Evolutionary conservation across 2,888 invertebrate species (phyloP), one percentile per base, ranked within the genome.

Genomic region (Lasioglossum lativentre): DNA sequence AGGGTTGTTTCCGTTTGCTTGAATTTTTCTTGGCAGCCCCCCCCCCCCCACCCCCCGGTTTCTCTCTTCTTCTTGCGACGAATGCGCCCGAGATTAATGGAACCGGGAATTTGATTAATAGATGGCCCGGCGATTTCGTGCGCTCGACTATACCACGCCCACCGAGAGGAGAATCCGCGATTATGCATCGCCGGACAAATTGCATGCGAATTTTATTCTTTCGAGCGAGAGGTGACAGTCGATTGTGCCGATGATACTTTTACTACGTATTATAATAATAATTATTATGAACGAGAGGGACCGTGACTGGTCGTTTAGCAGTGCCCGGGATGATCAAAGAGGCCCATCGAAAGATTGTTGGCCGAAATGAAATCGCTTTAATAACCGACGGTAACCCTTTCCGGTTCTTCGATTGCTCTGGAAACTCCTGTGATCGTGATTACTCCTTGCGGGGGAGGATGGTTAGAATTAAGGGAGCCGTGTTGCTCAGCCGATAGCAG

Each of bases 81-180:
- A 30, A 45, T 72, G 72, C 16, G 16, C 27, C 63, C 63, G 63
- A 63, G 63, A 63, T 63, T 63, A 63, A 63, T 63, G 63, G 12
- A 34, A 30, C 30, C 47, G 30, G 10, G 45, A 45, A 45, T 42
- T 72, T 73, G 72, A 73, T 63, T 63, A 63, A 63, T 63, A 63
- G 63, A 63, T 30, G 30, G 8, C 30, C 16, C 63, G 63, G 1
- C 63, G 63, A 63, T 63, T 63, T 63, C 63, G 63, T 63, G 63
- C 63, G 19, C 63, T 19, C 2, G 3, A 8, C 63, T n/a, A n/a
- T n/a, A n/a, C 56, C n/a, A n/a, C 47, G 2, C n/a, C 23, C 19
- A 10, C n/a, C n/a, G 12, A 3, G 56, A 12, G n/a, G 12, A 56
- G 10, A 4, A 56, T n/a, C 56, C 56, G 3, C 34, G n/a, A 56